Conservation (phyloP, 2,797 vertebrate species). For the Propithecus perrieri region DNA sequence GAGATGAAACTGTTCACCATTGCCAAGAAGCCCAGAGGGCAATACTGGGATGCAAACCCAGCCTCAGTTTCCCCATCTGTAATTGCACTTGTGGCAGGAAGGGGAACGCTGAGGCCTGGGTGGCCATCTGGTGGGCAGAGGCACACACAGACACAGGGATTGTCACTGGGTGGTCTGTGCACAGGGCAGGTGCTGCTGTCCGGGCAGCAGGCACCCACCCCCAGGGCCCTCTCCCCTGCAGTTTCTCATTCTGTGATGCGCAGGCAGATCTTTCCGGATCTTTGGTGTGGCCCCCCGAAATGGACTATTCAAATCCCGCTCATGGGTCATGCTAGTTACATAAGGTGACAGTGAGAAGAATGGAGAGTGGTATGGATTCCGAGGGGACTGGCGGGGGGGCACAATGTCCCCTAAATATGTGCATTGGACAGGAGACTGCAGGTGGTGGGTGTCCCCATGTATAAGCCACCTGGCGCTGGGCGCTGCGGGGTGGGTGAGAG, state of each 20-base stretch:
- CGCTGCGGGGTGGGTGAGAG: not conserved
- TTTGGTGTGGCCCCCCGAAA: not conserved
- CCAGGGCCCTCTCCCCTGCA: fast-evolving
- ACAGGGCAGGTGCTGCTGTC: not conserved
- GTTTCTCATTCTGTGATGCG: not conserved
- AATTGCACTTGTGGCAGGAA: fast-evolving
- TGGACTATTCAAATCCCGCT: not conserved
- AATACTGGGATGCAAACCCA: fast-evolving
- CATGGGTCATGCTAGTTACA: no score
- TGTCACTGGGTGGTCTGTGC: not conserved
- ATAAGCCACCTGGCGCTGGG: fast-evolving
- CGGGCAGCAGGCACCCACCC: fast-evolving
- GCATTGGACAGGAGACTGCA: fast-evolving
- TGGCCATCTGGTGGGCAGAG: fast-evolving
- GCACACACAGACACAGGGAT: not conserved
- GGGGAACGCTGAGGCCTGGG: not conserved
- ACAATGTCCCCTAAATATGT: not conserved
- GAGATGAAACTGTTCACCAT: fast-evolving
- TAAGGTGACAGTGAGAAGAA: not conserved
- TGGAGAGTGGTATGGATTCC: not conserved
- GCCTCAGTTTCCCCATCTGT: not conserved
- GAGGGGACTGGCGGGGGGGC: not conserved
- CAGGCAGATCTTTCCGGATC: not conserved
- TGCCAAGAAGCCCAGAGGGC: fast-evolving
- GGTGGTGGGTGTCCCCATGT: fast-evolving